Base-by-base conservation (phyloP, 2,113 vertebrate species). In the Rhizomys pruinosus region DNA sequence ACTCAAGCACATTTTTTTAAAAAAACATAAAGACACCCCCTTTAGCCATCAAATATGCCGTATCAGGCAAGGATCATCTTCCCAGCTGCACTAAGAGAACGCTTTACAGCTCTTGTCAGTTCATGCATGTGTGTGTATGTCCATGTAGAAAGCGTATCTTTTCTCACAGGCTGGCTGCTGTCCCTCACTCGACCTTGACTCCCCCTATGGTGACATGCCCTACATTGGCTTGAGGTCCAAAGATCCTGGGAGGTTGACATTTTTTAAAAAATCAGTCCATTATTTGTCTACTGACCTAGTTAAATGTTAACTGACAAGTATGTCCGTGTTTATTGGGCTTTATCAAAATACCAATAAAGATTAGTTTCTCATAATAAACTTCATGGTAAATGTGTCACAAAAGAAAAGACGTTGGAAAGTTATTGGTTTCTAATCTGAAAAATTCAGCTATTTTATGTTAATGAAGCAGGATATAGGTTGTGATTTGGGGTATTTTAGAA, bases 261-360 rank as follows among this genome's bases (percentile, higher is more conserved):
- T n/a, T 93, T n/a, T 68, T 39, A 73, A 84, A 80, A 77, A 86
- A 32, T 92, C 42, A 42, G 66, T 32, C 37, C 6, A 23, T 73
- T 71, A 22, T 93, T 73, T 80, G 34, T 87, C 47, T 88, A 1
- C 42, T 2, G 19, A n/a, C 64, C 29, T 44, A 25, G 73, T 92
- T 94, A 92, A 90, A 82, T 74, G 37, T 37, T 81, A 90, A 71
- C 44, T 23, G 29, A 29, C 34, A 23, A 27, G 15, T 52, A 55
- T 34, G 52, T 44, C 42, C 42, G 37, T 85, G 25, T 74, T 71
- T 89, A 78, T 55, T 44, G 61, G 39, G 7, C 42, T 85, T 84
- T 90, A 76, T 87, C 63, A 90, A 47, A 84, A 94, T 25, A 64
- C 25, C 77, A 68, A 4, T 47, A 78, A n/a, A 73, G 52, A 52